Evolutionary conservation across 2,888 invertebrate species (phyloP).

Genomic region (Machimus atricapillus): DNA sequence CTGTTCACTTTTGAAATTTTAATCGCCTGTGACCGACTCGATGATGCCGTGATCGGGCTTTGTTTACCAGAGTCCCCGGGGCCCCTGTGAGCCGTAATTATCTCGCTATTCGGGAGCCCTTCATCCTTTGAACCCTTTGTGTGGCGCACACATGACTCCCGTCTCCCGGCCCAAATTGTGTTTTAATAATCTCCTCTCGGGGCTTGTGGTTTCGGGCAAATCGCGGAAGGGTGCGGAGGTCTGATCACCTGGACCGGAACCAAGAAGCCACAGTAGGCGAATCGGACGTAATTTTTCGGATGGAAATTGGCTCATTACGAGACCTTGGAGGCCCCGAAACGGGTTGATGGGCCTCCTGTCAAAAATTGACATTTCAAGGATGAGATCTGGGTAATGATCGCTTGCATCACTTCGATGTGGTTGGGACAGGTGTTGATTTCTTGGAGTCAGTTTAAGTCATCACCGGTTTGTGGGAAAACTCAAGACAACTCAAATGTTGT

Average conservation of each 20-base stretch:
- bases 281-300: background rate
- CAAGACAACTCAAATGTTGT: background rate
- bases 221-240: background rate
- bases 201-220: background rate
- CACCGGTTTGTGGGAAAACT: background rate
- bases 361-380: background rate
- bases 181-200: conserved; percentile 14
- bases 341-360: background rate
- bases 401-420: background rate
- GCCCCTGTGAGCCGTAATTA: background rate
- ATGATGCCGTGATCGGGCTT: conserved; percentile 2
- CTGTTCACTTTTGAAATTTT: conserved; percentile 20
- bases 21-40: conserved; percentile 16
- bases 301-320: conserved; percentile 6
- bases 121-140: background rate
- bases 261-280: background rate
- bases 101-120: background rate
- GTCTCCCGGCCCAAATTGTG: background rate
- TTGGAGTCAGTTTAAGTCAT: background rate
- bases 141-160: background rate
- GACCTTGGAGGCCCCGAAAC: background rate
- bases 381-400: background rate
- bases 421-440: background rate
- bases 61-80: background rate
- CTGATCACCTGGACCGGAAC: conserved; percentile 22